Conservation (phyloP, 1,140 invertebrate genomes). For the Drosophila equinoxialis region DNA sequence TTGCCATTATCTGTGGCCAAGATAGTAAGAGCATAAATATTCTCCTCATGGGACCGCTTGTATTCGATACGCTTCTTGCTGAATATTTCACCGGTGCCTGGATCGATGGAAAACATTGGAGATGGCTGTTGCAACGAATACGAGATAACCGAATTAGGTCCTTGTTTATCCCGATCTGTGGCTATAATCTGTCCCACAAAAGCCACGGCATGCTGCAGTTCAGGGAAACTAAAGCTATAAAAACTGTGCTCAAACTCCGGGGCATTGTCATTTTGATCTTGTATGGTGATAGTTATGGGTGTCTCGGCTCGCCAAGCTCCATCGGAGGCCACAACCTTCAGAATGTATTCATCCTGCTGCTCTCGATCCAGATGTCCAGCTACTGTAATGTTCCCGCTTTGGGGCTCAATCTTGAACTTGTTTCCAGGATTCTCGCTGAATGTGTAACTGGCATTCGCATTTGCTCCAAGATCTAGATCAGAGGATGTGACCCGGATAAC, state of each 20-base stretch:
- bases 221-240: conserved; percentile 95
- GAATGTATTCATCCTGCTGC: conserved; percentile 94
- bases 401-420: conserved; percentile 94
- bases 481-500: conserved; percentile 96
- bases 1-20: conserved; percentile 96
- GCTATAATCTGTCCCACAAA: conserved; percentile 95
- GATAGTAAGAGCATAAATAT: conserved; percentile 92
- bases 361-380: conserved; percentile 93
- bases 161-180: conserved; percentile 94
- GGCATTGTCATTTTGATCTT: conserved; percentile 97
- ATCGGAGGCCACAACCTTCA: conserved; percentile 94
- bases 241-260: conserved; percentile 94
- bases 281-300: conserved; percentile 94
- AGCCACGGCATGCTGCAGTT: conserved; percentile 90
- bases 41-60: conserved; percentile 94
- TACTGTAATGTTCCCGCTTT: conserved; percentile 96
- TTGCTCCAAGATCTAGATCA: conserved; percentile 93
- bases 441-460: conserved; percentile 94
- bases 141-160: conserved; percentile 96
- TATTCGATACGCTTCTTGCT: conserved; percentile 93
- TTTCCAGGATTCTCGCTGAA: conserved; percentile 94
- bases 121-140: conserved; percentile 96
- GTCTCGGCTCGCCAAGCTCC: conserved; percentile 95
- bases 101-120: conserved; percentile 94
- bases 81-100: conserved; percentile 94